Evolutionary conservation across 2,113 vertebrate species (phyloP), one percentile per base, ranked within the genome.

Genomic region (Narcine bancroftii): DNA sequence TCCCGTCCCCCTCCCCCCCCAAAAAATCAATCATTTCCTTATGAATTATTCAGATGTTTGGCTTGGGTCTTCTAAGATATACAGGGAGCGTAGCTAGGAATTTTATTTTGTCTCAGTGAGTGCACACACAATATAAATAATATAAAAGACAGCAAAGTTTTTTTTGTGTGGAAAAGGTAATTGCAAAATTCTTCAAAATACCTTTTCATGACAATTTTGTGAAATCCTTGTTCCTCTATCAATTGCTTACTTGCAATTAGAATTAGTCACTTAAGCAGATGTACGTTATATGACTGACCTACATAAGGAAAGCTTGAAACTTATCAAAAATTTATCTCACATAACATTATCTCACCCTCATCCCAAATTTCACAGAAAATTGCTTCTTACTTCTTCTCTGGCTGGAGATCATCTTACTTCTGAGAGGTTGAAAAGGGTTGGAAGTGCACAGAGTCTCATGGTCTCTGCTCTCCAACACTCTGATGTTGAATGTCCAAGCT

Each of bases 11-110:
- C 47, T 33, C 42, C 79, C 79, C 47, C 47, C 93, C 94, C 95
- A 93, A 93, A 93, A 95, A 96, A 96, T 96, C 96, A 96, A 95
- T 96, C 95, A 95, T 94, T 95, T 94, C 93, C 95, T 96, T 95
- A 96, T 97, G 97, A 97, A 97, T 98, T 97, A 97, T 96, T 97
- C 96, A 97, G 95, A 95, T 96, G 95, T 97, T 97, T 96, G 96
- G 95, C 95, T 94, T 96, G 95, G 95, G 94, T 96, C 81, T 95
- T 95, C 94, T 96, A 95, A 95, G 92, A 97, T 96, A 96, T 95
- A 96, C 96, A 95, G 93, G 92, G 95, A 79, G 93, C 93, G 93
- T 93, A 93, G 94, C 94, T 95, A 93, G 0, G 65, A 91, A 91
- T 91, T 91, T 33, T 69, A 56, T 93, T 93, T 93, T 92, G 56